phyloP scores from a whole-genome alignment of 2,113 vertebrate species.

The Chloropsis cyanopogon region DNA sequence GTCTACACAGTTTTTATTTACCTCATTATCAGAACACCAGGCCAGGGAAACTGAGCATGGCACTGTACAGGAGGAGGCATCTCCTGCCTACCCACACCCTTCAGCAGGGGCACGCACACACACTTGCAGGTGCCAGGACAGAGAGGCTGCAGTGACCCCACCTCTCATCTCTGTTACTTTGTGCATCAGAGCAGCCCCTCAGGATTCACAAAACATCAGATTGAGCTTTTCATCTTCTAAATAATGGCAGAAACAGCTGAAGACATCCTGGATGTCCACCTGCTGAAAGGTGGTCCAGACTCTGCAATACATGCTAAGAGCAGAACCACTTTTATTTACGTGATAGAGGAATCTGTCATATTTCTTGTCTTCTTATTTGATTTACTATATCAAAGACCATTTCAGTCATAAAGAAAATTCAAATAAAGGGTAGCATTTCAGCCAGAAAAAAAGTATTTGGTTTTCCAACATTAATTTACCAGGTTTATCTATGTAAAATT shows the following conservation, averaged over 20 bases:
- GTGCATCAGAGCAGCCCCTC: not conserved
- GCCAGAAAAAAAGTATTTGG: not conserved
- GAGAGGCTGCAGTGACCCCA: not conserved
- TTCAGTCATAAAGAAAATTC: not conserved
- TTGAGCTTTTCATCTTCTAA: not conserved
- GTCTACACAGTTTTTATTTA: not conserved
- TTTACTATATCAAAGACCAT: not conserved
- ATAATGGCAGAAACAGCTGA: not conserved
- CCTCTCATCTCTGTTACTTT: not conserved
- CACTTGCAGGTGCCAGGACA: not conserved
- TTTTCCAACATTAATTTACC: not conserved
- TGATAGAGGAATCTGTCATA: not conserved
- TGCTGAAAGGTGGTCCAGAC: not conserved
- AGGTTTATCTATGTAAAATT: not conserved
- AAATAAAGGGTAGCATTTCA: not conserved
- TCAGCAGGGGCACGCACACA: not conserved
- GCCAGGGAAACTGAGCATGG: not conserved
- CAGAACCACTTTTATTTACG: not conserved
- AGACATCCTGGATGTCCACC: not conserved
- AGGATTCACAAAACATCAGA: not conserved
- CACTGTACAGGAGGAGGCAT: fast-evolving
- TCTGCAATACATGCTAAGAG: not conserved
- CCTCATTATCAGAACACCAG: not conserved
- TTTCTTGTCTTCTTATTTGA: not conserved
- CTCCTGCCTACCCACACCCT: too few relatives aligned